A percentile compares a stretch with the other conserved stretches of the same genome.
phyloP scores from a whole-genome alignment of 2,888 invertebrate genomes.

The Archaeoteleia sp. region DNA sequence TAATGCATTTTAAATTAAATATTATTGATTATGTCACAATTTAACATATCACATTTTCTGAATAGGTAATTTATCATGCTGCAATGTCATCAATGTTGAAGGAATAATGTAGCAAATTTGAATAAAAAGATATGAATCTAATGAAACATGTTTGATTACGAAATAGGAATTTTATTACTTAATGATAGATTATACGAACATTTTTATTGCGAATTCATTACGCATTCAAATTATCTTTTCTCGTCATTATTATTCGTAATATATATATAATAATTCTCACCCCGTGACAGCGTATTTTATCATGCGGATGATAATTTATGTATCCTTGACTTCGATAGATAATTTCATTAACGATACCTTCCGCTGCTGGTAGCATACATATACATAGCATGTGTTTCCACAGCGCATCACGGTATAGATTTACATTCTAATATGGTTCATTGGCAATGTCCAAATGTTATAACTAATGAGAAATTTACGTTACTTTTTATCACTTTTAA shows the following conservation, averaged over 20 bases:
- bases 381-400: conserved; percentile 19
- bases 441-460: not conserved
- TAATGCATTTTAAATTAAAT: too few relatives aligned
- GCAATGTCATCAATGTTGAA: too few relatives aligned
- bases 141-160: too few relatives aligned
- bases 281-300: conserved; percentile 33
- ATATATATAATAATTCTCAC: conserved; percentile 38
- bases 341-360: conserved; percentile 46
- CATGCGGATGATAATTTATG: conserved; percentile 34
- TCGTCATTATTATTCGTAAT: conserved; percentile 34
- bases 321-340: conserved; percentile 46
- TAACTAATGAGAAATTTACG: too few relatives aligned
- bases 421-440: conserved; percentile 10
- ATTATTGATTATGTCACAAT: too few relatives aligned
- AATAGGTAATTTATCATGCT: too few relatives aligned
- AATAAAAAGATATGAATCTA: too few relatives aligned
- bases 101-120: too few relatives aligned
- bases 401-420: conserved; percentile 6
- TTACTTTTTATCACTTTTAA: too few relatives aligned
- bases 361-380: conserved; percentile 11
- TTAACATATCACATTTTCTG: too few relatives aligned
- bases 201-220: conserved; percentile 19
- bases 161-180: conserved; percentile 30
- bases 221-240: conserved; percentile 14
- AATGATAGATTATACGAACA: conserved; percentile 2